phyloP scores from a whole-genome alignment of 2,888 invertebrate genomes.

The Metellina segmentata region DNA sequence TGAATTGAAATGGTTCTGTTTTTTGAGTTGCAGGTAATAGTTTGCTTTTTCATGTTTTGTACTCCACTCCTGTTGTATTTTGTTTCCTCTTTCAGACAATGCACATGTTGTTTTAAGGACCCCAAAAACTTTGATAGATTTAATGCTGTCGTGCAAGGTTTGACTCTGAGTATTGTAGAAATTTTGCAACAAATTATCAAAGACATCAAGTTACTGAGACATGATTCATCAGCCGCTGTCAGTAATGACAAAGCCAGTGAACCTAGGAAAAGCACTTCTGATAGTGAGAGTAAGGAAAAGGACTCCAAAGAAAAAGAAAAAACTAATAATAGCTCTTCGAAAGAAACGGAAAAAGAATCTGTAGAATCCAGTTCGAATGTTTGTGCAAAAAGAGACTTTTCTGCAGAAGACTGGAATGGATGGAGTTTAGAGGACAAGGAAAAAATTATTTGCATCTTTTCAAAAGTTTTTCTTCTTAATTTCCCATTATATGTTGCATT shows the following conservation, averaged over 20 bases:
- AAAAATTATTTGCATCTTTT: constrained; percentile 91
- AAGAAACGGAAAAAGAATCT: constrained; percentile 65
- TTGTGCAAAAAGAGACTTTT: constrained; percentile 46
- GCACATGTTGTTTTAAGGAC: constrained; percentile 96
- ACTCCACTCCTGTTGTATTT: constrained; percentile 88
- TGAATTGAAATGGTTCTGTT: background rate
- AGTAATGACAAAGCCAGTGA: constrained; percentile 56
- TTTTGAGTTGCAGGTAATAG: background rate
- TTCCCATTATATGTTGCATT: constrained; percentile 88
- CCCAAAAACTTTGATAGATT: constrained; percentile 95
- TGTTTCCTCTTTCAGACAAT: constrained; percentile 87
- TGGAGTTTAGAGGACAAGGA: constrained; percentile 93
- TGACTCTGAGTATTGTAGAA: constrained; percentile 90
- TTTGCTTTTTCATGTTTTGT: constrained; percentile 87
- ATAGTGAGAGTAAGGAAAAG: constrained; percentile 64
- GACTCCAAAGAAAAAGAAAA: constrained; percentile 77
- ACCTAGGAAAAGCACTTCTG: constrained; percentile 52
- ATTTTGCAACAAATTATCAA: constrained; percentile 85
- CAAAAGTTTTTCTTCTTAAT: constrained; percentile 93
- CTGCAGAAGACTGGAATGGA: constrained; percentile 68
- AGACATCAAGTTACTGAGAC: constrained; percentile 82
- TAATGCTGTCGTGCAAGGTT: constrained; percentile 92
- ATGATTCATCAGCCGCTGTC: constrained; percentile 28
- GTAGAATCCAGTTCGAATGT: constrained; percentile 29
- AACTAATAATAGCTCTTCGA: constrained; percentile 74